phyloP scores from a whole-genome alignment of 2,113 vertebrate species.

The Ceuthmochares aereus region DNA sequence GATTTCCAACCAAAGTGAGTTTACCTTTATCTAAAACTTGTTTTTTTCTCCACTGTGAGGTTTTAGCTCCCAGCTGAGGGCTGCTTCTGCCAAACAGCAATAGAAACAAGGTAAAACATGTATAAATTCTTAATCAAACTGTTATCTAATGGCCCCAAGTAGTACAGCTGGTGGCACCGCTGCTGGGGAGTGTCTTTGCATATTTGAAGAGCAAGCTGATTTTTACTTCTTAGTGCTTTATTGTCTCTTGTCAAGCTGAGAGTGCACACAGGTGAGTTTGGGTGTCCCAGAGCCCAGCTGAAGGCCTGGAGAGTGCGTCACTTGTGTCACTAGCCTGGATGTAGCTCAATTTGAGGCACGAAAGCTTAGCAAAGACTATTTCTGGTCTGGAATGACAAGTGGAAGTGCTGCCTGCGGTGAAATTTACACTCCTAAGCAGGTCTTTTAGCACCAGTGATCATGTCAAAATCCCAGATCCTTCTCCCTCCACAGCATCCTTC shows the following conservation, averaged over 20 bases:
- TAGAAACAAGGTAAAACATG: neutral
- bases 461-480: neutral
- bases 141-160: neutral
- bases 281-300: neutral
- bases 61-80: neutral
- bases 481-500: neutral
- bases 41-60: neutral
- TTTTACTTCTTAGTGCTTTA: neutral
- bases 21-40: neutral
- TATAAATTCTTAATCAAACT: conserved; percentile 11
- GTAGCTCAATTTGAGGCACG: neutral
- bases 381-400: neutral
- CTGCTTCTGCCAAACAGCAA: neutral
- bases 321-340: neutral
- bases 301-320: neutral
- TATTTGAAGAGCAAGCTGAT: neutral
- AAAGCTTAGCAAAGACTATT: neutral
- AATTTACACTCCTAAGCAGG: neutral
- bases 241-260: neutral
- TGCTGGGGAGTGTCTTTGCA: neutral
- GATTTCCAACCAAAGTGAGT: neutral
- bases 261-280: accelerated
- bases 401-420: neutral
- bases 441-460: too few species aligned
- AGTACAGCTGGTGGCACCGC: neutral